A percentile compares a stretch with the other conserved stretches of the same genome.
Conservation (phyloP, 2,113 vertebrate species). For the Sphaerodactylus townsendi region DNA sequence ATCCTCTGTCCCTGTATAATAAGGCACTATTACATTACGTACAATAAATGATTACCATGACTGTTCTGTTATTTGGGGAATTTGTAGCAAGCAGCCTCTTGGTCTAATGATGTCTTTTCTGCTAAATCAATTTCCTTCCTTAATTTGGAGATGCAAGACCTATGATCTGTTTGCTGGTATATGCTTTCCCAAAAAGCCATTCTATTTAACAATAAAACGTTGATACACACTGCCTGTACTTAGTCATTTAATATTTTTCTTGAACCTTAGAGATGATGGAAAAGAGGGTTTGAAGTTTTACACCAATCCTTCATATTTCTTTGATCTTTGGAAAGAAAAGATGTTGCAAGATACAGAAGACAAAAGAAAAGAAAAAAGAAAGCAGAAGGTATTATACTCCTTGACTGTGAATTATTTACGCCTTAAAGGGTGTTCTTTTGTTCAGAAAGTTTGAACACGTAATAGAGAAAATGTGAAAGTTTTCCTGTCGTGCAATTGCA, state of each 20-base stretch:
- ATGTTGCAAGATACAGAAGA: conserved; percentile 99
- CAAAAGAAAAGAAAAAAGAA: conserved; percentile 97
- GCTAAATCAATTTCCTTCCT: not conserved
- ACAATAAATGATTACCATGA: not conserved
- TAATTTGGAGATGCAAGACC: not conserved
- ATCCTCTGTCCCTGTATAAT: not conserved
- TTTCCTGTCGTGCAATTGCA: not conserved
- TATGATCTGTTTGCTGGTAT: not conserved
- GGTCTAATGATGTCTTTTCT: not conserved
- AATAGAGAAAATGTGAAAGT: not conserved
- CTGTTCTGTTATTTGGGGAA: not conserved
- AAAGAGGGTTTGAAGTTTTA: conserved; percentile 98
- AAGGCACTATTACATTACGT: not conserved
- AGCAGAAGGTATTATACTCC: conserved; percentile 87
- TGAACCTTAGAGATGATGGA: conserved; percentile 89
- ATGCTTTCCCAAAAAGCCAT: conserved; percentile 21
- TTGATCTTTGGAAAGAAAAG: conserved; percentile 98
- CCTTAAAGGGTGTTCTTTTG: not conserved
- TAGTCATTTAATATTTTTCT: conserved; percentile 2
- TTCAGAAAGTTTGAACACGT: conserved; percentile 14
- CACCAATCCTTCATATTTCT: conserved; percentile 98
- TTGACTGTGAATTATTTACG: conserved; percentile 34
- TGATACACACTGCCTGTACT: conserved; percentile 21
- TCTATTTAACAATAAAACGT: not conserved
- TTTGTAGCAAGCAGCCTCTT: not conserved